Conservation (phyloP, 2,113 vertebrate genomes). For the Strix uralensis region DNA sequence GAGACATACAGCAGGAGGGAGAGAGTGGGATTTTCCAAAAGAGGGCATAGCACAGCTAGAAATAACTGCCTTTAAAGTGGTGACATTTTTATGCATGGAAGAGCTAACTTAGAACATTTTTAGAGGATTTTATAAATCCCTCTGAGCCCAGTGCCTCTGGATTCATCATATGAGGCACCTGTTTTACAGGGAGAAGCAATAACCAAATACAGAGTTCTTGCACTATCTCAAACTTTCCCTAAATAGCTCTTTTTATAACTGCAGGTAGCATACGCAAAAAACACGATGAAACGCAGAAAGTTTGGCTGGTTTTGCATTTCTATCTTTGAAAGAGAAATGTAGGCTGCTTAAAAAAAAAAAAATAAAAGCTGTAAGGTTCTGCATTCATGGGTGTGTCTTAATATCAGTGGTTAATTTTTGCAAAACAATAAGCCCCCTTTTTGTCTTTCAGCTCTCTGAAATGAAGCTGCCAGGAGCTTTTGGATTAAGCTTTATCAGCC, state of each 20-base stretch:
- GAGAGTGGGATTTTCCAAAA: slow-evolving; percentile 56
- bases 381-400: neutral
- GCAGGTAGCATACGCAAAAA: neutral
- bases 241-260: slow-evolving; percentile 3
- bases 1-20: slow-evolving; percentile 28
- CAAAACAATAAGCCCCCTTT: neutral
- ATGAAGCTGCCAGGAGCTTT: slow-evolving; percentile 42
- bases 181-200: neutral
- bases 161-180: slow-evolving; percentile 18
- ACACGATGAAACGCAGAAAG: neutral
- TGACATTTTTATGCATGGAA: slow-evolving; percentile 58
- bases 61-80: slow-evolving; percentile 56
- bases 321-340: neutral
- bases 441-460: neutral
- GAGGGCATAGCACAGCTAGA: slow-evolving; percentile 50
- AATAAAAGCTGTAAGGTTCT: neutral
- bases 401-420: neutral
- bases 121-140: slow-evolving; percentile 52
- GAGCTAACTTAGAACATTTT: slow-evolving; percentile 53
- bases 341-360: neutral
- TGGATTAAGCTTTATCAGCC: slow-evolving; percentile 46
- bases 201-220: neutral
- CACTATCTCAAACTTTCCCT: neutral
- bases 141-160: neutral
- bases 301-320: slow-evolving; percentile 3